Percentiles rank a stretch among this genome's conserved stretches.
These are phyloP conservation scores for Oeneis ivallda DNA, from an alignment of 2,888 invertebrate species.

Conservation along the genomic window DNA sequence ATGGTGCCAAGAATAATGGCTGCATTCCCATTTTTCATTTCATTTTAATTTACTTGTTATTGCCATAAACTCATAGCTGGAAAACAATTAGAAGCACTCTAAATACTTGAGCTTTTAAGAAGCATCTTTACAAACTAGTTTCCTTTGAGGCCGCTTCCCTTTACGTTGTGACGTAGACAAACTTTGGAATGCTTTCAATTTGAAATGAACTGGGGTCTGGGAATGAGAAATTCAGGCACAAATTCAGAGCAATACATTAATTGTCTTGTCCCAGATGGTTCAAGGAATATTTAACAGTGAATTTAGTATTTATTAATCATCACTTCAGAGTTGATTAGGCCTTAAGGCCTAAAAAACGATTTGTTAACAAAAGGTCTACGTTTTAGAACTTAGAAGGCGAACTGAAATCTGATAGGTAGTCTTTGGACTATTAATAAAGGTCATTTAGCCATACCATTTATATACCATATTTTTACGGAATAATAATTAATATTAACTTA, in stretches of 20 bases:
- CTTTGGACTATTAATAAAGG: too few relatives aligned
- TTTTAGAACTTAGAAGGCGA: too few relatives aligned
- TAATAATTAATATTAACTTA: too few relatives aligned
- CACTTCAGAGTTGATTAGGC: neutral
- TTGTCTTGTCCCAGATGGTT: constrained; percentile 3
- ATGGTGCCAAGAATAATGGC: too few relatives aligned
- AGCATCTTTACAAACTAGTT: constrained; percentile 9
- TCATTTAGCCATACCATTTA: too few relatives aligned
- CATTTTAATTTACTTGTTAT: neutral
- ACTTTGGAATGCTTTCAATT: constrained; percentile 3
- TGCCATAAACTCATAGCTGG: neutral
- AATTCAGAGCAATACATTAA: neutral
- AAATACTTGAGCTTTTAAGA: constrained; percentile 8
- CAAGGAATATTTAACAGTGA: neutral
- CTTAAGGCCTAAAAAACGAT: neutral
- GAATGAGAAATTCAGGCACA: neutral
- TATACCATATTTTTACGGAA: too few relatives aligned
- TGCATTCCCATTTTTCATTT: neutral
- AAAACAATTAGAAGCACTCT: constrained; percentile 10
- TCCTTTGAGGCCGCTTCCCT: neutral
- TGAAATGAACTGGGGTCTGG: neutral
- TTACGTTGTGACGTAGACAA: neutral
- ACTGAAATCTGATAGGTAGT: neutral
- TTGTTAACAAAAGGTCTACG: neutral
- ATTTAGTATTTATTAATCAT: neutral